phyloP scores from a whole-genome alignment of 2,888 invertebrate species.

The Patella depressa region DNA sequence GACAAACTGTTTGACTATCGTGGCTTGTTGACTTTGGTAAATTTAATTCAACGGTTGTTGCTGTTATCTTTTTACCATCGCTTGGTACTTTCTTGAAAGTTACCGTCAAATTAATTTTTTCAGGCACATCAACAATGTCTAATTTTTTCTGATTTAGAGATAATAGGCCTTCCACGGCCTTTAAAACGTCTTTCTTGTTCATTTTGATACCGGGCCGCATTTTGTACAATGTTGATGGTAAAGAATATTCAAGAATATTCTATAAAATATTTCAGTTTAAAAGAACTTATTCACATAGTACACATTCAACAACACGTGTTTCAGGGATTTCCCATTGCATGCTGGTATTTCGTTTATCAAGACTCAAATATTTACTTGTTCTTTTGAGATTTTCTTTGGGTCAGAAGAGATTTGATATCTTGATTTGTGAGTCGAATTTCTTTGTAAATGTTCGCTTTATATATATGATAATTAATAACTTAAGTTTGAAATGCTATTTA shows the following conservation, averaged over 20 bases:
- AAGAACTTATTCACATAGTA: no score
- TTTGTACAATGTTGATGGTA: not conserved
- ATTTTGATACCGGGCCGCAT: not conserved
- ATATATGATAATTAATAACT: no score
- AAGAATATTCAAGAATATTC: not conserved
- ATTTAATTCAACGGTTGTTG: slow-evolving; percentile 15
- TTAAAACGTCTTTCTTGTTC: slow-evolving; percentile 26
- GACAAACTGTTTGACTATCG: slow-evolving; percentile 80
- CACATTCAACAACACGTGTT: not conserved
- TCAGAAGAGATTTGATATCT: no score
- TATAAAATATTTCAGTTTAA: not conserved
- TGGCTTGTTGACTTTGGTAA: slow-evolving; percentile 73
- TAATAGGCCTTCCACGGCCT: slow-evolving; percentile 42
- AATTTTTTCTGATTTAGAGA: slow-evolving; percentile 32
- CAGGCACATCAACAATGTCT: slow-evolving; percentile 45
- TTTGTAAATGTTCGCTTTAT: no score
- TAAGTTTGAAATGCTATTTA: not conserved
- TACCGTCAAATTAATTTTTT: slow-evolving; percentile 55
- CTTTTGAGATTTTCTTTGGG: no score
- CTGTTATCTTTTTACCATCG: slow-evolving; percentile 42
- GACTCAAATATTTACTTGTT: not conserved
- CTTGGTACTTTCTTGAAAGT: slow-evolving; percentile 56
- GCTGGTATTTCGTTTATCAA: not conserved
- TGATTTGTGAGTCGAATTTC: no score
- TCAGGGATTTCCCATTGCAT: slow-evolving; percentile 1